Evolutionary conservation across 2,888 invertebrate genomes (phyloP).

Genomic region (Lordiphosa fenestrarum): DNA sequence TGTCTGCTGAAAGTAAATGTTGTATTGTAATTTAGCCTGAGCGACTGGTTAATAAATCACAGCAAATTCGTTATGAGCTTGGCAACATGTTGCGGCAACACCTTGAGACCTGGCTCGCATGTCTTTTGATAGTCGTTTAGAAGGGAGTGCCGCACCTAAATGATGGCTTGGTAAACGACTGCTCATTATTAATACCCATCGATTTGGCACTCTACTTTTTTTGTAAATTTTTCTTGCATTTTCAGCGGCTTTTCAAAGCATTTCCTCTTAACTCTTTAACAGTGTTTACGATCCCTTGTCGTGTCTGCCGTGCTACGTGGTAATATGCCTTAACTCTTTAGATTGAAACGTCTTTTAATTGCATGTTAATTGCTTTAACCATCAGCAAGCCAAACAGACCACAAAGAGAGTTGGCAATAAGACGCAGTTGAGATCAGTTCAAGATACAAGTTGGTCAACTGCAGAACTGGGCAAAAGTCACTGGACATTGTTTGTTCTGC

Average conservation of each 20-base stretch:
- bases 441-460: slow-evolving; percentile 49
- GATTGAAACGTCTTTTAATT: slow-evolving; percentile 75
- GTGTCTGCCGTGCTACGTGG: slow-evolving; percentile 18
- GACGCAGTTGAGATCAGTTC: slow-evolving; percentile 47
- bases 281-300: slow-evolving; percentile 39
- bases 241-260: no score
- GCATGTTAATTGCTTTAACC: slow-evolving; percentile 73
- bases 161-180: no score
- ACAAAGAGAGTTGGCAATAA: slow-evolving; percentile 9
- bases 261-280: slow-evolving; percentile 3
- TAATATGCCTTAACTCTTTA: slow-evolving; percentile 27
- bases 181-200: no score
- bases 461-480: slow-evolving; percentile 26
- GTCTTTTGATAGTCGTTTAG: neutral
- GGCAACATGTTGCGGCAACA: neutral
- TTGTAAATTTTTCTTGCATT: no score
- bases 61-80: slow-evolving; percentile 14
- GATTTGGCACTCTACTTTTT: no score
- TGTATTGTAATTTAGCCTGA: slow-evolving; percentile 31
- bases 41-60: slow-evolving; percentile 52
- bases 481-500: slow-evolving; percentile 49
- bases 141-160: no score
- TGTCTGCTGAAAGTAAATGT: slow-evolving; percentile 20
- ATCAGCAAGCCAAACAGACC: slow-evolving; percentile 14
- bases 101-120: neutral